Conservation (phyloP, 2,797 vertebrate species). For the Numenius phaeopus region DNA sequence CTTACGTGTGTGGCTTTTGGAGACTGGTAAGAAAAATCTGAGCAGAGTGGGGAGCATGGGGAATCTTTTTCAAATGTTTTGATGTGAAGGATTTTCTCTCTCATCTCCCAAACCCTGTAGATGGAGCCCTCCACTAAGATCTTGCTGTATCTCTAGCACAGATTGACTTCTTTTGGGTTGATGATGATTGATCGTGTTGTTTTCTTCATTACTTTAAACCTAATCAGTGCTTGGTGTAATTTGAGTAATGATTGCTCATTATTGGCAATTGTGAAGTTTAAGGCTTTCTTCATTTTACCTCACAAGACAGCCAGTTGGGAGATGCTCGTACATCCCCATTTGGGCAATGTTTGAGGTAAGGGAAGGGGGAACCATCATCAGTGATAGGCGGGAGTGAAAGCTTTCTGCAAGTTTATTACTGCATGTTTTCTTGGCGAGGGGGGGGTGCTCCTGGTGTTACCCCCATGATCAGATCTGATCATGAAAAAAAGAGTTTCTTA, state of each 20-base stretch:
- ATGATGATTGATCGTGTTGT: conserved; percentile 99
- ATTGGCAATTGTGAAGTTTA: conserved; percentile 97
- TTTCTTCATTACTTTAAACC: conserved; percentile 99
- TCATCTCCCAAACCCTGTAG: conserved; percentile 83
- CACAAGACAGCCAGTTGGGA: conserved; percentile 83
- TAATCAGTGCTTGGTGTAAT: conserved; percentile 99
- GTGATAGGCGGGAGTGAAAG: conserved; percentile 18
- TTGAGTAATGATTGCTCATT: conserved; percentile 99
- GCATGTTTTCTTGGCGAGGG: conserved; percentile 52
- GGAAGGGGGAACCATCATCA: conserved; percentile 20
- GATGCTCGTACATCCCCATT: conserved; percentile 64
- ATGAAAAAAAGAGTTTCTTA: conserved; percentile 40
- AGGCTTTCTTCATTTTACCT: conserved; percentile 92
- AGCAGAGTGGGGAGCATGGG: neutral
- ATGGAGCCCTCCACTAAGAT: conserved; percentile 86
- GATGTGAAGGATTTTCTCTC: conserved; percentile 10
- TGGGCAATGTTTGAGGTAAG: conserved; percentile 21
- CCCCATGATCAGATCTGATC: conserved; percentile 48
- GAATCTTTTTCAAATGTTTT: conserved; percentile 39
- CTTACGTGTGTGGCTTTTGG: neutral
- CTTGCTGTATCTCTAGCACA: conserved; percentile 78
- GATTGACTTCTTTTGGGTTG: conserved; percentile 90
- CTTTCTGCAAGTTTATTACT: conserved; percentile 59
- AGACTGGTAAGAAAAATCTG: neutral
- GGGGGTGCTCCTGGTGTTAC: conserved; percentile 21